Conservation (phyloP, 1,140 invertebrate genomes). For the Polypedilum vanderplanki region DNA sequence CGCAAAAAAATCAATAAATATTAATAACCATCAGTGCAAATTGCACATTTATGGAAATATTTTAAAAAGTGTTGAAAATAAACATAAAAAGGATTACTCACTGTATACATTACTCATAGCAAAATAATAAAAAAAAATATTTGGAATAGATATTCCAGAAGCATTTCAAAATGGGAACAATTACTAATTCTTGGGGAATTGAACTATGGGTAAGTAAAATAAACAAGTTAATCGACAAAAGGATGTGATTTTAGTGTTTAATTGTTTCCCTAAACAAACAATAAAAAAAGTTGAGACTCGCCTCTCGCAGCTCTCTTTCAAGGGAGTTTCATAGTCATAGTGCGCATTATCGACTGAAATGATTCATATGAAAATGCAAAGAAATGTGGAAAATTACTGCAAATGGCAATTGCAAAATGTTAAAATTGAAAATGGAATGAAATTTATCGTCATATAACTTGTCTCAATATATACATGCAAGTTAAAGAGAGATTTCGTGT, state of each 20-base stretch:
- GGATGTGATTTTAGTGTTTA: neutral
- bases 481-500: neutral
- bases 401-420: neutral
- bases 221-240: neutral
- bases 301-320: too few species aligned
- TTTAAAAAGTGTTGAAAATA: neutral
- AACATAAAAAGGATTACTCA: constrained; percentile 14
- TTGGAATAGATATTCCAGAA: neutral
- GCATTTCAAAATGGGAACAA: neutral
- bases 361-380: constrained; percentile 2
- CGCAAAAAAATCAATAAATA: neutral
- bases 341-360: constrained; percentile 17
- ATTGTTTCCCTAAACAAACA: neutral
- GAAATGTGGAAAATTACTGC: neutral
- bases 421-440: neutral
- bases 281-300: neutral
- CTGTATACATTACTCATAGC: neutral
- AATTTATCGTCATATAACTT: constrained; percentile 13
- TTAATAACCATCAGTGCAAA: neutral
- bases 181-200: constrained; percentile 21
- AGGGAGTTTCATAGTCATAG: neutral
- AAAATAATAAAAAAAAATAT: neutral
- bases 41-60: neutral
- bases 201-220: constrained; percentile 19
- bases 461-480: neutral